phyloP scores from a whole-genome alignment of 2,888 invertebrate genomes.

The Zaprionus bogoriensis region DNA sequence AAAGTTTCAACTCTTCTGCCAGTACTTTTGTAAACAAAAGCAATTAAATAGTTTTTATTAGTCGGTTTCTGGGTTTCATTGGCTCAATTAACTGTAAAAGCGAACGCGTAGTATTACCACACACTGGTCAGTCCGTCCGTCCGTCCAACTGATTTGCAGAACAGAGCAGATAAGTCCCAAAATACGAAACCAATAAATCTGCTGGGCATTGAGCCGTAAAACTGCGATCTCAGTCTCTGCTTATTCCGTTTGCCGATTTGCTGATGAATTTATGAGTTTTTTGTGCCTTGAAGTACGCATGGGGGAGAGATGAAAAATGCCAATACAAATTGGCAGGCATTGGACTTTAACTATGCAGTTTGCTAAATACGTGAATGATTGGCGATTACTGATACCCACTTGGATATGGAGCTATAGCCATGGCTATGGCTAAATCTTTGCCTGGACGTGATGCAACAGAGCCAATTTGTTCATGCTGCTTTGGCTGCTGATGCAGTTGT shows the following conservation, averaged over 20 bases:
- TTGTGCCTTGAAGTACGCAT: constrained; percentile 19
- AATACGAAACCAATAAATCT: constrained; percentile 53
- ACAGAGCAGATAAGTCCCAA: constrained; percentile 1
- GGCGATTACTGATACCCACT: constrained; percentile 17
- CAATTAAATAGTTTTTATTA: neutral
- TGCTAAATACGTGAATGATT: constrained; percentile 47
- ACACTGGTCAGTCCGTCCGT: no score
- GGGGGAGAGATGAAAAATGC: constrained; percentile 31
- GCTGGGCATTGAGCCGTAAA: constrained; percentile 58
- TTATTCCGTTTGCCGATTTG: constrained; percentile 40
- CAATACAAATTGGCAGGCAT: constrained; percentile 43
- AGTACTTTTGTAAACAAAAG: neutral
- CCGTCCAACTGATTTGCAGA: neutral
- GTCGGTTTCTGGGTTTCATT: neutral
- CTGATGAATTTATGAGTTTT: constrained; percentile 70
- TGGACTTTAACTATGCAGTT: constrained; percentile 62
- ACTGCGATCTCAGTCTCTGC: constrained; percentile 34
- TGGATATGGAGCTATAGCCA: neutral
- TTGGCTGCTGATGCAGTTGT: constrained; percentile 55
- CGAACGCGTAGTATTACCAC: no score
- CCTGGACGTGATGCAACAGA: constrained; percentile 48
- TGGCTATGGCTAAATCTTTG: constrained; percentile 2
- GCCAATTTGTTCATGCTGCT: constrained; percentile 34
- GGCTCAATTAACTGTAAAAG: neutral
- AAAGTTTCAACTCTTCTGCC: neutral